Percentiles rank a stretch among this genome's conserved stretches.
Evolutionary conservation across 2,113 vertebrate species (phyloP).

Genomic region (Phrynosoma blainvillii): DNA sequence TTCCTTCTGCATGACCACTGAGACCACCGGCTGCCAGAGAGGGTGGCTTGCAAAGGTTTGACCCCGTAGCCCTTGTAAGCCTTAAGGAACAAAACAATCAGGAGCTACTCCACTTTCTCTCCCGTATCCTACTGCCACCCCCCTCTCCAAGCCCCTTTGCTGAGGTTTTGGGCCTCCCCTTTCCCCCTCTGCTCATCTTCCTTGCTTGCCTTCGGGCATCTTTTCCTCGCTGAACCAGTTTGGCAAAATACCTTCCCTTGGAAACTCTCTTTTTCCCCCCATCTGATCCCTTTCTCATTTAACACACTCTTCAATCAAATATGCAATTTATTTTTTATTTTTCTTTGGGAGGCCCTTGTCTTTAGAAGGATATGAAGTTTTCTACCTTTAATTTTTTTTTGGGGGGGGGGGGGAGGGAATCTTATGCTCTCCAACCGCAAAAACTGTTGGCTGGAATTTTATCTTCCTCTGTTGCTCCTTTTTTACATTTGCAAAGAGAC

Average conservation of each 20-base stretch:
- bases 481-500: not conserved
- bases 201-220: slow-evolving; percentile 66
- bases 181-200: slow-evolving; percentile 59
- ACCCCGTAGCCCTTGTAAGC: not conserved
- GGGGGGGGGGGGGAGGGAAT: not conserved
- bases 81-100: too few relatives aligned
- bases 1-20: too few relatives aligned
- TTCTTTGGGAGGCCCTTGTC: slow-evolving; percentile 21
- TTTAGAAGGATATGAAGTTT: slow-evolving; percentile 8
- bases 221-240: slow-evolving; percentile 81
- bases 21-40: not conserved
- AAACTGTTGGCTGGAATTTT: not conserved
- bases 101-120: too few relatives aligned
- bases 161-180: slow-evolving; percentile 42
- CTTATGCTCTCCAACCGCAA: too few relatives aligned
- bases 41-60: not conserved
- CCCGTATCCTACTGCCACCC: not conserved
- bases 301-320: not conserved
- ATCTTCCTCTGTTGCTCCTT: not conserved
- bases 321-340: too few relatives aligned
- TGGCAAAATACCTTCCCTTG: slow-evolving; percentile 77
- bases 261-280: slow-evolving; percentile 61
- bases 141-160: not conserved
- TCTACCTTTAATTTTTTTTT: not conserved
- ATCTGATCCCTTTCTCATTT: not conserved